Conservation (phyloP, 2,888 invertebrate genomes). For the Amphipoea lucens region DNA sequence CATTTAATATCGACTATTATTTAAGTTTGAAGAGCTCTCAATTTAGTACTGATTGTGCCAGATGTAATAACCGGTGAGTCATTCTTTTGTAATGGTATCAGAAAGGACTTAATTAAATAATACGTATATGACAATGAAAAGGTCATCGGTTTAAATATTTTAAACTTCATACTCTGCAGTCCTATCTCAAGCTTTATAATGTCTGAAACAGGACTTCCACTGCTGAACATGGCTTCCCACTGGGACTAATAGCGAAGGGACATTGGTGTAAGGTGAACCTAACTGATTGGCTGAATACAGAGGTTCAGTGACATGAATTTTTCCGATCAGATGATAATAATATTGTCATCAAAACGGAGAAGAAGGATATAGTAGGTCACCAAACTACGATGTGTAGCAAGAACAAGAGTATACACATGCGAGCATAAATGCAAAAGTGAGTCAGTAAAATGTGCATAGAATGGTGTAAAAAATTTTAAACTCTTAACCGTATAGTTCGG, state of each 20-base stretch:
- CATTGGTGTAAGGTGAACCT: too few species aligned
- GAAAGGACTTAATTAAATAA: constrained; percentile 39
- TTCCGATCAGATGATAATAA: neutral
- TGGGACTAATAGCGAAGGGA: too few species aligned
- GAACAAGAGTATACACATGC: neutral
- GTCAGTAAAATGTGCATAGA: neutral
- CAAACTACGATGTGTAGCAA: neutral
- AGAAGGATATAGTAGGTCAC: neutral
- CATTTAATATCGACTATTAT: constrained; percentile 56
- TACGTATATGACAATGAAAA: constrained; percentile 8
- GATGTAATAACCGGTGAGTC: constrained; percentile 16
- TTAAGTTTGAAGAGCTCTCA: constrained; percentile 54
- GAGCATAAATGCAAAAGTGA: neutral
- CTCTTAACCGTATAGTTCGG: too few species aligned
- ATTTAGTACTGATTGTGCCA: constrained; percentile 38
- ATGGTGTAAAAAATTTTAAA: neutral
- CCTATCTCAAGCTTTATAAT: neutral
- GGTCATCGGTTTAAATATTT: constrained; percentile 1
- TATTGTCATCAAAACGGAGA: neutral
- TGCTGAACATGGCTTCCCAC: neutral
- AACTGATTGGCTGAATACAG: neutral
- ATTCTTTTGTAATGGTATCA: constrained; percentile 28
- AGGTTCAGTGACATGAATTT: neutral
- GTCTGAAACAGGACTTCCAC: neutral
- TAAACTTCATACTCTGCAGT: neutral